Evolutionary conservation across 1,140 invertebrate genomes (phyloP).

Genomic region (Diorhabda sublineata): DNA sequence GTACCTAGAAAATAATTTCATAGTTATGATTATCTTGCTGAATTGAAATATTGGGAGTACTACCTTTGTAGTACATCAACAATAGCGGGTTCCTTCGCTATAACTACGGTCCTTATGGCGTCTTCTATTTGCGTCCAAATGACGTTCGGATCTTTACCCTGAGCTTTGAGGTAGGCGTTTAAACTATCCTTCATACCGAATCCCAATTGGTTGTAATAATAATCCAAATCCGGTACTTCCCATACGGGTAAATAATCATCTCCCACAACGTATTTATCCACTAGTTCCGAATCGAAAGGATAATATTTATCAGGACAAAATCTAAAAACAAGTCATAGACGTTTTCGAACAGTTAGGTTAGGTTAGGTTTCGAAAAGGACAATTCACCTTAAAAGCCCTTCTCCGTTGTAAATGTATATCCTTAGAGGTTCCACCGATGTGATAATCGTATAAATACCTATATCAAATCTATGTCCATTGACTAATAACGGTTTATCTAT

Average conservation of each 20-base stretch:
- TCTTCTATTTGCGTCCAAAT: conserved; percentile 82
- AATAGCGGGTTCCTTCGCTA: conserved; percentile 71
- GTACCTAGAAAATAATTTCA: conserved; percentile 33
- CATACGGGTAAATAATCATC: conserved; percentile 94
- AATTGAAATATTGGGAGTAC: background rate
- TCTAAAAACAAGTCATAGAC: conserved; percentile 49
- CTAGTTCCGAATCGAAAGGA: conserved; percentile 76
- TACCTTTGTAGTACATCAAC: conserved; percentile 41
- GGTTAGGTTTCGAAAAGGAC: too few relatives aligned
- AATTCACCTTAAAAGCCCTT: conserved; percentile 75
- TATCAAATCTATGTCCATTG: conserved; percentile 92
- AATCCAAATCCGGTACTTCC: conserved; percentile 81
- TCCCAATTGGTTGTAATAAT: conserved; percentile 71
- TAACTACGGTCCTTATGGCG: conserved; percentile 68
- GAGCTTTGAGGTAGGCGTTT: conserved; percentile 68
- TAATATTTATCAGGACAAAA: conserved; percentile 92
- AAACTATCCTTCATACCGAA: conserved; percentile 86
- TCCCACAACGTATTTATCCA: conserved; percentile 91
- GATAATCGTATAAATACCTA: conserved; percentile 90
- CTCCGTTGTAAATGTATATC: conserved; percentile 85
- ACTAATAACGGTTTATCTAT: conserved; percentile 76
- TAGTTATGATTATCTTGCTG: background rate
- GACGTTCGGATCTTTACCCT: conserved; percentile 64
- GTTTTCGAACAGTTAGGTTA: too few relatives aligned
- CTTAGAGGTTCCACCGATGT: conserved; percentile 88